Base-by-base conservation (phyloP, 2,797 vertebrate genomes). In the Miichthys miiuy region DNA sequence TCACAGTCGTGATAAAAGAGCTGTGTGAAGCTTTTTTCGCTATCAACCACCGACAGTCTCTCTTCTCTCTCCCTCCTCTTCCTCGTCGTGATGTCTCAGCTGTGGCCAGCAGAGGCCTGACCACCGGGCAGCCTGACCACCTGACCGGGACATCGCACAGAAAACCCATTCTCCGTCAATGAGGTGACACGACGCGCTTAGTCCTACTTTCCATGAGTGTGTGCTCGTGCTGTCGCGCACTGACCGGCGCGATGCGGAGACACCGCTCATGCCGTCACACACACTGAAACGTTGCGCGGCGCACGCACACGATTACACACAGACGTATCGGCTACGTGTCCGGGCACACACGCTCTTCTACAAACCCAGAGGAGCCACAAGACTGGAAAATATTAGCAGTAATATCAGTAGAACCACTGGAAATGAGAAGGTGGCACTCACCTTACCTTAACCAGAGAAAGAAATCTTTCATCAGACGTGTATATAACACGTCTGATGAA, bases 261-360 rank as follows among this genome's bases (percentile, higher is more conserved):
- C 18, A 18, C 50, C 62, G 76, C 72, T 78, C 72, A 66, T 60
- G 74, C 23, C 2, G n/a, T 72, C 77, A 72, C 27, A 7, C 8
- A 42, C 42, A 54, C 65, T 42, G 66, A 46, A 48, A 80, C 87
- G 77, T 77, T 88, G 46, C 10, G 18, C 46, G 18, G 75, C 82
- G 84, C 87, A 87, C 88, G 80, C 86, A 87, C 82, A 21, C 85
- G 42, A 14, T 14, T 42, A 23, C 54, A 34, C 17, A 10, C 52
- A 21, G 57, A 27, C 55, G 2, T 80, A 69, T 72, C 81, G 77
- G 82, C 90, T 93, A 95, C 92, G 92, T 94, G 92, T 88, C 81
- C 77, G 27, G 61, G 69, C 76, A 89, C 89, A 93, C 87, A 86
- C 65, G 27, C 85, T 55, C 23, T 44, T 50, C n/a, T 5, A 12